Evolutionary conservation across 2,113 vertebrate species (phyloP).

Genomic region (Pelecanus crispus): DNA sequence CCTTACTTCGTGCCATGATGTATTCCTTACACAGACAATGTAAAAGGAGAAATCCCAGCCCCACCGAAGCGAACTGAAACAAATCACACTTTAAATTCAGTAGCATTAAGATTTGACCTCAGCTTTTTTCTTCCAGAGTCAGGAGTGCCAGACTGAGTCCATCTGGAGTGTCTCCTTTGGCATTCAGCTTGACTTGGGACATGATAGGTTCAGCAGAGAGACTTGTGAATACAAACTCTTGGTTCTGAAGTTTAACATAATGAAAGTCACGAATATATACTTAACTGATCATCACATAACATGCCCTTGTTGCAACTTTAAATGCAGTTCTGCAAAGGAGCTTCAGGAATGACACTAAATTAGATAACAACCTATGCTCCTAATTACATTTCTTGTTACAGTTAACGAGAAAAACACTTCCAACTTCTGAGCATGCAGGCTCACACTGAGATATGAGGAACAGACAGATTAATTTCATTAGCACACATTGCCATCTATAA

Average conservation of each 20-base stretch:
- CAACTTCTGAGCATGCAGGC: neutral
- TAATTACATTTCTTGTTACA: constrained; percentile 6
- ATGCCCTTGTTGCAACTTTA: neutral
- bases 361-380: neutral
- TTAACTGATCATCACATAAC: neutral
- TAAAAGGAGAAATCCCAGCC: neutral
- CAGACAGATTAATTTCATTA: constrained; percentile 42
- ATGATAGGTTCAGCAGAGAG: neutral
- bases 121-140: neutral
- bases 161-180: constrained; percentile 34
- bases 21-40: neutral
- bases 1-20: neutral
- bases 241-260: neutral
- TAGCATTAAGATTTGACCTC: neutral
- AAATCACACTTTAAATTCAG: constrained; percentile 3
- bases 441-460: constrained; percentile 12
- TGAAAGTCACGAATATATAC: neutral
- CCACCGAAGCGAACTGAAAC: neutral
- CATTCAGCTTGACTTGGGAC: constrained; percentile 27
- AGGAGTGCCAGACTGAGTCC: constrained; percentile 18
- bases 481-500: neutral
- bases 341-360: neutral
- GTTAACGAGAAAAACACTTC: constrained; percentile 22
- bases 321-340: neutral
- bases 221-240: neutral